Conservation (phyloP, 2,797 vertebrate genomes). For the Loris lydekkerianus region DNA sequence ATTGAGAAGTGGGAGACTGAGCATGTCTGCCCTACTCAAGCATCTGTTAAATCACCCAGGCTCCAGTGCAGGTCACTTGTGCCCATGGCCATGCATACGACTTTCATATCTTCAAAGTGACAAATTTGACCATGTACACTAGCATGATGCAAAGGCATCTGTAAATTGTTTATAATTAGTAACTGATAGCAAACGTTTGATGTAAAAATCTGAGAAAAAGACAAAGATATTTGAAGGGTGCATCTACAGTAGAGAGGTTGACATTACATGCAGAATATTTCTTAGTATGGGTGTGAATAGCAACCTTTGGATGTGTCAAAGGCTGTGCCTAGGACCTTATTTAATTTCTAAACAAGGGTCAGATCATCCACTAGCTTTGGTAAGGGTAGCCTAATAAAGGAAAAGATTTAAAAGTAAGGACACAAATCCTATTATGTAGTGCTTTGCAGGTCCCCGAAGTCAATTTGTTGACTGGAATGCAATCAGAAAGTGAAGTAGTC, state of each 20-base stretch:
- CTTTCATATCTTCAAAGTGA: conserved; percentile 17
- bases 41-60: neutral
- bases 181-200: neutral
- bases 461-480: neutral
- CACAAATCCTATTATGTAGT: neutral
- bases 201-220: neutral
- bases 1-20: neutral
- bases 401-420: neutral
- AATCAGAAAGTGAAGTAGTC: neutral
- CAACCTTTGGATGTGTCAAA: neutral
- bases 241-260: neutral
- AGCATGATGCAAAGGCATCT: neutral
- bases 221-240: neutral
- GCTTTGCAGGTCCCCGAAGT: neutral
- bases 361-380: neutral
- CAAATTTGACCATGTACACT: neutral
- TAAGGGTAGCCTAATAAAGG: neutral
- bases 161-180: neutral
- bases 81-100: neutral
- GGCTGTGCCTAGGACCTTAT: neutral
- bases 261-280: neutral
- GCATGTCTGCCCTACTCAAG: neutral
- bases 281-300: neutral
- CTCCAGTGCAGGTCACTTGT: neutral
- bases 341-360: neutral